Base-by-base conservation (phyloP, 2,113 vertebrate species). In the Pogonocichla stellata region DNA sequence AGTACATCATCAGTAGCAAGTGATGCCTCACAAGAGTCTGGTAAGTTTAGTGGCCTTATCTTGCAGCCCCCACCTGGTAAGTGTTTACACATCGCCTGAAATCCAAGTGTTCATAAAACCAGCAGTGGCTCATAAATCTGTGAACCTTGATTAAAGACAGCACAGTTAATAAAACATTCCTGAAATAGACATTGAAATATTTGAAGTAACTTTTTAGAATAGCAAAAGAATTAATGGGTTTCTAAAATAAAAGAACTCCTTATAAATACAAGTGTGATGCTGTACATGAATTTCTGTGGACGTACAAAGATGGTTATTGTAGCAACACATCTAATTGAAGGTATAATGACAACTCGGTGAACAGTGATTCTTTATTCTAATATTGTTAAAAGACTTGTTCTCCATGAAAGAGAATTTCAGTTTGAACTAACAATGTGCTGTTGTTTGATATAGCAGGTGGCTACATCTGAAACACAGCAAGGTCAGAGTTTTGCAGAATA, bases 1-100 rank as follows among this genome's bases (percentile, higher is more conserved):
- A 86, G 85, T 4, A 85, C 91, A 7, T 80, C 88, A 60, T 97
- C 94, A 3, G 64, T 62, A 58, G 85, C 88, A 92, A 96, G 96
- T 5, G 91, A 97, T 15, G 20, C 56, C 17, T 95, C 97, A 33
- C 56, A 53, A 36, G 95, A 87, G 3, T 65, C 95, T 8, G 26
- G 98, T 94, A 80, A 79, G 60, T 71, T 65, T 80, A 73, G 47
- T 8, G 14, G 13, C 17, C 36, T 50, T 60, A 8, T 65, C 43
- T 47, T 57, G 47, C 56, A 92, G 43, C 18, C 8, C 12, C 10
- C 22, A n/a, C 8, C 75, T 53, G 14, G 1, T 45, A 48, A 61
- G 38, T 38, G 31, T 58, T 85, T 48, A 34, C 18, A 62, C 13
- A 34, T 40, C 28, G 48, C 24, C 34, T 78, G 67, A 73, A 94